phyloP scores from a whole-genome alignment of 2,113 vertebrate genomes.

The Pitta sordida region DNA sequence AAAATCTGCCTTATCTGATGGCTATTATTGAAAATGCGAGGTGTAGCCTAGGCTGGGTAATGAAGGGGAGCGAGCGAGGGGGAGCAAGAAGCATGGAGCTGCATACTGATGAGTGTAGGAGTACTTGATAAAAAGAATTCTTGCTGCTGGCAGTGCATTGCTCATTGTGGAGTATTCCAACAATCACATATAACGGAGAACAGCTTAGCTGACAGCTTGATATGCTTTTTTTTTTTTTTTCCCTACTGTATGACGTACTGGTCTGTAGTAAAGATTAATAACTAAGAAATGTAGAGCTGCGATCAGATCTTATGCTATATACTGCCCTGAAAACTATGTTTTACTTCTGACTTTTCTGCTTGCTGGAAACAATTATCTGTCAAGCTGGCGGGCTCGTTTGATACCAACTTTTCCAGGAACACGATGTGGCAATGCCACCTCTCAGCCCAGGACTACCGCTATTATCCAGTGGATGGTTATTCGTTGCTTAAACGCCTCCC shows the following conservation, averaged over 20 bases:
- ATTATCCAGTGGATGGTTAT: constrained; percentile 97
- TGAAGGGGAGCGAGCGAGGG: constrained; percentile 81
- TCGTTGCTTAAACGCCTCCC: constrained; percentile 97
- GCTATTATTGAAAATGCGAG: constrained; percentile 90
- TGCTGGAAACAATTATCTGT: constrained; percentile 75
- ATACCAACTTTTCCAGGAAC: constrained; percentile 95
- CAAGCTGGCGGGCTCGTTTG: constrained; percentile 98
- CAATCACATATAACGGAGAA: constrained; percentile 78
- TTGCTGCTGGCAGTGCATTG: constrained; percentile 86
- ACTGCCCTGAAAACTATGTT: constrained; percentile 77
- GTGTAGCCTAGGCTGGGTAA: constrained; percentile 86
- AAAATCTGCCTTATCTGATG: constrained; percentile 88
- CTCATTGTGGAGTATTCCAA: constrained; percentile 84
- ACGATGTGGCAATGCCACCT: constrained; percentile 99
- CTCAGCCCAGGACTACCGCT: constrained; percentile 97
- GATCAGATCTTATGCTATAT: constrained; percentile 71
- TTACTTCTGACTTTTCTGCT: constrained; percentile 77
- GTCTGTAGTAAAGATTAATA: constrained; percentile 81
- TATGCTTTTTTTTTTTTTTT: constrained; percentile 56
- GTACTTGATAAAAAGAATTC: constrained; percentile 97
- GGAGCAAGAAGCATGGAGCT: constrained; percentile 84
- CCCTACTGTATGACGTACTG: constrained; percentile 72
- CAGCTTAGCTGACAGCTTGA: constrained; percentile 81
- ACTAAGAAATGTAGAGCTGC: constrained; percentile 78
- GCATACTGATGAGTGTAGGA: constrained; percentile 99